A percentile compares a stretch with the other conserved stretches of the same genome.
Evolutionary conservation across 2,888 invertebrate species (phyloP).

Genomic region (Caradrina clavipalpis): DNA sequence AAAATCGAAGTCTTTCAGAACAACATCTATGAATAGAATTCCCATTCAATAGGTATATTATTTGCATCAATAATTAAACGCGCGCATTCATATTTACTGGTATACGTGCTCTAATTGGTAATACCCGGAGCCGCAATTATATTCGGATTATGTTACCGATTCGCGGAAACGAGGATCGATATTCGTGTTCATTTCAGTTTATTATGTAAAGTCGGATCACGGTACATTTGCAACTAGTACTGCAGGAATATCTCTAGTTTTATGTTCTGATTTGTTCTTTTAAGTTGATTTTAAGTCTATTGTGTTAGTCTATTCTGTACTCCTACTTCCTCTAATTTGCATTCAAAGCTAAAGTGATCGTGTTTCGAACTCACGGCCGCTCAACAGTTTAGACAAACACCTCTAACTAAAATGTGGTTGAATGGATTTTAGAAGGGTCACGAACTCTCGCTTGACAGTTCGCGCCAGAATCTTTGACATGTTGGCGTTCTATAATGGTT

Average conservation of each 20-base stretch:
- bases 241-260: background rate
- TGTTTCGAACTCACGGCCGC: too few relatives aligned
- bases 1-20: background rate
- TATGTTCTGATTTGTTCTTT: background rate
- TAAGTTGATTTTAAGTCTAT: background rate
- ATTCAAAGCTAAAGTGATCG: too few relatives aligned
- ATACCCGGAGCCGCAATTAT: constrained; percentile 68
- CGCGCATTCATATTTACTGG: constrained; percentile 42
- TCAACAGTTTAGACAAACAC: too few relatives aligned
- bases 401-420: too few relatives aligned
- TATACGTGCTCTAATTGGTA: constrained; percentile 53
- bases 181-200: constrained; percentile 28
- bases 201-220: constrained; percentile 1
- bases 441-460: too few relatives aligned
- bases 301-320: background rate
- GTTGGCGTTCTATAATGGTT: too few relatives aligned
- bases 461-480: background rate
- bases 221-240: constrained; percentile 16
- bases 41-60: constrained; percentile 11
- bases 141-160: constrained; percentile 69
- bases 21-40: background rate
- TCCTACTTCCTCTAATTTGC: too few relatives aligned
- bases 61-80: constrained; percentile 33
- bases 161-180: constrained; percentile 49
- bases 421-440: too few relatives aligned